Evolutionary conservation across 2,797 vertebrate species (phyloP), one percentile per base, ranked within the genome.

Genomic region (Ciconia nigra): DNA sequence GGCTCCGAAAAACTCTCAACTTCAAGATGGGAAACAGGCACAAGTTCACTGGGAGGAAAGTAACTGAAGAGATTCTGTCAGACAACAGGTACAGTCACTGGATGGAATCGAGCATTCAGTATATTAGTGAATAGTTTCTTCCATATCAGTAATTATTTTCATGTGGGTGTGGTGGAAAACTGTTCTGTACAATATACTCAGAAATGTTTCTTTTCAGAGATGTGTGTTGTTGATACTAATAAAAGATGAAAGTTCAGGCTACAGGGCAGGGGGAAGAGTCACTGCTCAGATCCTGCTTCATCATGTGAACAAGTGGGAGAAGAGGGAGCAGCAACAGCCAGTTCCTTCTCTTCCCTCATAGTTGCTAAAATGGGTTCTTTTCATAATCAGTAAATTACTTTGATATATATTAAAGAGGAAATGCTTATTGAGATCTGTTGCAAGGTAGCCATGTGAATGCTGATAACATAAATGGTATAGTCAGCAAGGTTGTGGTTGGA

Each of bases 21-120:
- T 99, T 99, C 98, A 99, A 99, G 98, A 99, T 99, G 99, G 99
- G 99, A 62, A 99, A 99, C 98, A 98, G 99, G 71, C 99, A 99
- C 97, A 99, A 99, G 90, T 99, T 99, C 96, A 98, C 99, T 15
- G 99, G 99, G 63, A 99, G 99, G 96, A 99, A 99, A 98, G 98
- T 99, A n/a, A 99, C 99, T 0, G 98, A 99, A 33, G 99, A 99
- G 86, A 99, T 99, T 92, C 98, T 99, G 24, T 99, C 99, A 57
- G 99, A 99, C 97, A 99, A 97, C 98, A 99, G 99, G 99, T 99
- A 97, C 22, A 25, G 41, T 57, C 8, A 10, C 21, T 46, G 79
- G 63, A 11, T 91, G 62, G 65, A 52, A 55, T 11, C 0, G 13
- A 71, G 28, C 17, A 9, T 46, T 81, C 46, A 15, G 17, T 42